These are phyloP conservation scores for Sthenelais limicola DNA, from an alignment of 2,888 invertebrate species.

Conservation along the genomic window DNA sequence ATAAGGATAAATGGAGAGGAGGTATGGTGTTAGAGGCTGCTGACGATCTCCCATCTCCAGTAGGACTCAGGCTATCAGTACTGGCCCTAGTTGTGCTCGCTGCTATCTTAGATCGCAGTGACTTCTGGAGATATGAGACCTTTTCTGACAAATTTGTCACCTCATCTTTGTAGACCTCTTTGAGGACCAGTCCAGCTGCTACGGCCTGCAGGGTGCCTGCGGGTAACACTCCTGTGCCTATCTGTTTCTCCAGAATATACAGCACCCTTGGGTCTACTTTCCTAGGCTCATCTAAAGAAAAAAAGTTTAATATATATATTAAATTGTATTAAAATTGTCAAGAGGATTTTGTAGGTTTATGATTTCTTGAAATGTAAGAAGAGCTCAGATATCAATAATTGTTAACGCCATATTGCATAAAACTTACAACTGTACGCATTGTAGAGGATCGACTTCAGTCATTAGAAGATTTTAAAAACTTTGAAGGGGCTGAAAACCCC, in stretches of 20 bases:
- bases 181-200: conserved; percentile 41
- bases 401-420: too few species aligned
- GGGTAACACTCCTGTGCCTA: conserved; percentile 17
- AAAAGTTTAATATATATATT: too few species aligned
- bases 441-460: too few species aligned
- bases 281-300: not conserved
- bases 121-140: conserved; percentile 34
- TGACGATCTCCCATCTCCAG: conserved; percentile 6
- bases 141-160: conserved; percentile 41
- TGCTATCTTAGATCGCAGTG: conserved; percentile 31
- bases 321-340: too few species aligned
- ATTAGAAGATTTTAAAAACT: too few species aligned
- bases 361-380: too few species aligned
- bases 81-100: not conserved
- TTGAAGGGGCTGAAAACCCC: too few species aligned
- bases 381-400: too few species aligned
- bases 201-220: conserved; percentile 34
- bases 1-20: not conserved
- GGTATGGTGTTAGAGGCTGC: not conserved
- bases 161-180: conserved; percentile 46
- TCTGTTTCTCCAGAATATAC: conserved; percentile 37
- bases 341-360: too few species aligned
- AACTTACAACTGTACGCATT: too few species aligned
- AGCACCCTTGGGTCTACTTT: conserved; percentile 42
- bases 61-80: conserved; percentile 15